Evolutionary conservation across 2,888 invertebrate genomes (phyloP), one percentile per base, ranked within the genome.

Genomic region (Melieria crassipennis): DNA sequence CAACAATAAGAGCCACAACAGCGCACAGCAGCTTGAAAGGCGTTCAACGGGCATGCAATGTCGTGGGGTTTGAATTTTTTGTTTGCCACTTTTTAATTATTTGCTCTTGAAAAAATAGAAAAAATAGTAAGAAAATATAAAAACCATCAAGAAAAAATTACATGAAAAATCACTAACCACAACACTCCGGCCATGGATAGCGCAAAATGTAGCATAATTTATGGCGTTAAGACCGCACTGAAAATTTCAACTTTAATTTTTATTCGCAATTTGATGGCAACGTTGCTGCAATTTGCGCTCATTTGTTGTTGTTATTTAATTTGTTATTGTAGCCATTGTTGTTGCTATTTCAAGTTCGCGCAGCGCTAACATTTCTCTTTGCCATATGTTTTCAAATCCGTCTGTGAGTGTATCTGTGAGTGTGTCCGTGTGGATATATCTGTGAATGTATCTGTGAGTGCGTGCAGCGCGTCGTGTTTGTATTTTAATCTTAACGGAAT

Each of bases 401-500:
- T 30, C 30, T 30, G 30, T 30, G 30, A 30, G 2, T 30, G 30
- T 30, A 30, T 30, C 16, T 57, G 5, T 30, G 1, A 5, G 52
- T 45, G 50, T 43, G 7, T 61, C 56, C 61, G 45, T 11, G 61
- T 50, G 42, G 10, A 16, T 43, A 47, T 9, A 42, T 58, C 47
- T 10, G 45, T 47, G 58, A 60, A n/a, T 16, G 13, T 43, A 45
- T 67, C 48, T 48, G 60, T 47, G 42, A 63, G 11, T 64, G 67
- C 43, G 55, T 57, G 65, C 66, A 62, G 60, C 65, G 65, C 70
- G 55, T 62, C 62, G 48, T 61, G 65, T 60, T 69, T 60, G 65
- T 70, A 73, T 56, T 71, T 72, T 69, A 62, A 72, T 74, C 67
- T 67, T 62, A 67, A 67, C 64, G 71, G 61, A 70, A 74, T 70